phyloP scores from a whole-genome alignment of 2,888 invertebrate species.

The Operophtera brumata region DNA sequence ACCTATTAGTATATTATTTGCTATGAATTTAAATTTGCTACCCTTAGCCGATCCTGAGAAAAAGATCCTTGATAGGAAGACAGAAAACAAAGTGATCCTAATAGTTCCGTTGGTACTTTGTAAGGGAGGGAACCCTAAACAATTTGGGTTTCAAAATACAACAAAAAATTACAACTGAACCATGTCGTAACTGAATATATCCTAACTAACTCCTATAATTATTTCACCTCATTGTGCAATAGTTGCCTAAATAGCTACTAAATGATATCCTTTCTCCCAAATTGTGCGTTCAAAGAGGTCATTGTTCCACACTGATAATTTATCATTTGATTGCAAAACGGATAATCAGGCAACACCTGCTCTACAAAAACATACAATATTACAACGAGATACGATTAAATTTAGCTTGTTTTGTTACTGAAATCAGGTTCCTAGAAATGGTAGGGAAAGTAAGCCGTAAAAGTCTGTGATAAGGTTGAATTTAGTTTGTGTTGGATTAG shows the following conservation, averaged over 20 bases:
- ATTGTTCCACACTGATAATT: constrained; percentile 26
- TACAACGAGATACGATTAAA: not conserved
- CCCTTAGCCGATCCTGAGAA: too few species aligned
- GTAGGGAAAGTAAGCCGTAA: constrained; percentile 1
- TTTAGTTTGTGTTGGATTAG: constrained; percentile 1
- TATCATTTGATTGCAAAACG: constrained; percentile 23
- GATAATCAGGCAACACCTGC: constrained; percentile 6
- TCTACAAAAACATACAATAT: constrained; percentile 3
- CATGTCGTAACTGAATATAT: too few species aligned
- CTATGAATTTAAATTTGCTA: too few species aligned
- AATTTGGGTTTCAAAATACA: too few species aligned
- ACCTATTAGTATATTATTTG: too few species aligned
- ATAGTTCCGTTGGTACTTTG: too few species aligned
- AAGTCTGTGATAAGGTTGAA: not conserved
- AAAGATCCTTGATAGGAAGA: too few species aligned
- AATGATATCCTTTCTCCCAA: constrained; percentile 1
- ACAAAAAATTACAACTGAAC: too few species aligned
- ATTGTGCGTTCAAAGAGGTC: constrained; percentile 6
- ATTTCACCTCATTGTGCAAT: not conserved
- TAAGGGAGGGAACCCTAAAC: too few species aligned
- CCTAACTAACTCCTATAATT: not conserved
- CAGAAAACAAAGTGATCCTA: too few species aligned
- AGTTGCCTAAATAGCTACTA: not conserved
- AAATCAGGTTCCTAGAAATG: not conserved
- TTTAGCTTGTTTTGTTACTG: not conserved